These are phyloP conservation scores for Xenentodon cancila DNA, from an alignment of 2,797 vertebrate genomes.

Conservation along the genomic window DNA sequence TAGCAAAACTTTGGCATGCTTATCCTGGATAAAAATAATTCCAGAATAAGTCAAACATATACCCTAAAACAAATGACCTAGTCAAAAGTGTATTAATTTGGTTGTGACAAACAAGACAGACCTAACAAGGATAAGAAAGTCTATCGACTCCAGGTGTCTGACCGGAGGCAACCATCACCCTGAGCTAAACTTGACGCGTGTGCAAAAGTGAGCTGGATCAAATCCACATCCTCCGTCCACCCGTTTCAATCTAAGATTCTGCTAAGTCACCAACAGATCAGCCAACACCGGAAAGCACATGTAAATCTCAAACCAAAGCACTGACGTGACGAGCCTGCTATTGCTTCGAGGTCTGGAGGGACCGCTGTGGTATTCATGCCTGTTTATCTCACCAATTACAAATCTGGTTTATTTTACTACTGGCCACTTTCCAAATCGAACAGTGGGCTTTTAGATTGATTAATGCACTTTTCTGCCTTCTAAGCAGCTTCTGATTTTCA, in stretches of 20 bases:
- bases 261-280: slow-evolving; percentile 32
- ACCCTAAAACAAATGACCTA: slow-evolving; percentile 3
- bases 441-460: slow-evolving; percentile 49
- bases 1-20: slow-evolving; percentile 37
- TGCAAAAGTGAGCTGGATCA: slow-evolving; percentile 41
- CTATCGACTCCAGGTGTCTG: slow-evolving; percentile 33
- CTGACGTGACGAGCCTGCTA: slow-evolving; percentile 12
- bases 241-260: slow-evolving; percentile 21
- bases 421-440: slow-evolving; percentile 45
- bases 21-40: slow-evolving; percentile 16
- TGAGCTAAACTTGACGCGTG: slow-evolving; percentile 42
- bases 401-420: slow-evolving; percentile 26
- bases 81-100: slow-evolving; percentile 25
- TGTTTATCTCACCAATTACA: slow-evolving; percentile 19
- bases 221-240: slow-evolving; percentile 37
- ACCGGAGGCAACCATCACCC: slow-evolving; percentile 40
- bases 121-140: slow-evolving; percentile 19
- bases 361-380: slow-evolving; percentile 16
- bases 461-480: slow-evolving; percentile 36
- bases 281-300: slow-evolving; percentile 17
- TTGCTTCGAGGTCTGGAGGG: slow-evolving; percentile 25
- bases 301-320: slow-evolving; percentile 32
- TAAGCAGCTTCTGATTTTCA: slow-evolving; percentile 36
- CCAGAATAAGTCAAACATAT: slow-evolving; percentile 16
- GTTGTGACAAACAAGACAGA: slow-evolving; percentile 24